These are phyloP conservation scores for Chromobotia macracanthus DNA, from an alignment of 2,797 vertebrate genomes.

Conservation along the genomic window DNA sequence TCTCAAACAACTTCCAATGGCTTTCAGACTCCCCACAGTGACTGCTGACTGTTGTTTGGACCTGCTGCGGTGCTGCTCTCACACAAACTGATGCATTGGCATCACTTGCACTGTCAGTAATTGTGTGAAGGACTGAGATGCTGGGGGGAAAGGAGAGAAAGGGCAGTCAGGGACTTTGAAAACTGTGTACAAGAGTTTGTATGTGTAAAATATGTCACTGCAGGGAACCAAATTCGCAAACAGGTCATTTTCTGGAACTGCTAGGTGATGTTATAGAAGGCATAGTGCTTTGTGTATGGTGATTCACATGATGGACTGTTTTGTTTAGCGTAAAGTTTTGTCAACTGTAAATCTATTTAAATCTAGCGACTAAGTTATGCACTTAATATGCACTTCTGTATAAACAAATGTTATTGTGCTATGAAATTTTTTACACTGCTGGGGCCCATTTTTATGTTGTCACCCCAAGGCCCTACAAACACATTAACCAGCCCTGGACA, in stretches of 20 bases:
- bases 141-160: neutral
- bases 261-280: neutral
- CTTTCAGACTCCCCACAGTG: neutral
- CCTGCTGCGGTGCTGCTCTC: constrained; percentile 1
- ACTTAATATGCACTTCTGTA: too few species aligned
- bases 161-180: neutral
- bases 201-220: neutral
- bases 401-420: too few species aligned
- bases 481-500: neutral
- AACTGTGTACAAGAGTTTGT: neutral
- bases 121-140: neutral
- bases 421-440: too few species aligned
- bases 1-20: neutral
- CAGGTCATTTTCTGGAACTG: neutral
- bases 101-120: neutral
- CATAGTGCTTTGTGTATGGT: neutral
- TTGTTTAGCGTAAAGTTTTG: neutral
- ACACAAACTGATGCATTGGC: neutral
- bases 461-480: neutral
- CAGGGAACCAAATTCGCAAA: neutral
- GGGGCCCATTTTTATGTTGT: too few species aligned
- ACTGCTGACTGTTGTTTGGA: neutral
- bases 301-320: neutral
- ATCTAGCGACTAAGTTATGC: too few species aligned
- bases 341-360: neutral